Conservation (phyloP, 1,140 invertebrate species). For the Pseudomyrmex gracilis region DNA sequence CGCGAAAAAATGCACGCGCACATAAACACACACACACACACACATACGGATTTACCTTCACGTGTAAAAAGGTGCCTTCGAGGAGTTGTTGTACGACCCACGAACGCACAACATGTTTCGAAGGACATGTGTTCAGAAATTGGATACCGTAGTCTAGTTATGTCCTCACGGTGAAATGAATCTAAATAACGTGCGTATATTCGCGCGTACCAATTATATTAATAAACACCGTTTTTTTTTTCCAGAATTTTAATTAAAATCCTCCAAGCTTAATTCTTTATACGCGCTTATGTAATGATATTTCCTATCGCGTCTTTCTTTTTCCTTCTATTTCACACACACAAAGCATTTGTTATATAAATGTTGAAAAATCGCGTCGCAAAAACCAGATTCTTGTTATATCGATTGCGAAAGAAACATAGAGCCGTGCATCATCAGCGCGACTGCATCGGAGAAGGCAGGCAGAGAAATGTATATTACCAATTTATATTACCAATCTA, state of each 20-base stretch:
- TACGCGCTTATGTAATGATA: not conserved
- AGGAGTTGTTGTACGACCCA: constrained; percentile 8
- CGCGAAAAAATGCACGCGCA: not conserved
- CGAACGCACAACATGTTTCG: constrained; percentile 8
- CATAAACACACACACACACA: constrained; percentile 19
- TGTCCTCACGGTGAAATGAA: not conserved
- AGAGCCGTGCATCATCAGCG: not conserved
- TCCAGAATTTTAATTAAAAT: not conserved
- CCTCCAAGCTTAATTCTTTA: too few relatives aligned
- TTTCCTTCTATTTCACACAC: not conserved
- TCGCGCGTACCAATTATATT: too few relatives aligned
- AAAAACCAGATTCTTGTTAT: not conserved
- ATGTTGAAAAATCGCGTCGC: not conserved
- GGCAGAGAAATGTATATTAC: constrained; percentile 46
- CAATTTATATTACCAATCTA: constrained; percentile 53
- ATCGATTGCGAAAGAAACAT: not conserved
- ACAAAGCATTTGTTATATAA: not conserved
- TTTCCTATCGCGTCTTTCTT: not conserved
- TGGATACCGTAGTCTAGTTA: constrained; percentile 28
- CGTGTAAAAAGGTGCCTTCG: constrained; percentile 47
- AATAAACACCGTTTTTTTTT: too few relatives aligned
- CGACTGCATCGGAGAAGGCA: constrained; percentile 16
- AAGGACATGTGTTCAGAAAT: constrained; percentile 10
- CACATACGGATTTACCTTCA: too few relatives aligned
- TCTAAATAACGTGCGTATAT: too few relatives aligned